These are phyloP conservation scores for Leptarthrus brevirostris DNA, from an alignment of 2,888 invertebrate genomes.

Conservation along the genomic window DNA sequence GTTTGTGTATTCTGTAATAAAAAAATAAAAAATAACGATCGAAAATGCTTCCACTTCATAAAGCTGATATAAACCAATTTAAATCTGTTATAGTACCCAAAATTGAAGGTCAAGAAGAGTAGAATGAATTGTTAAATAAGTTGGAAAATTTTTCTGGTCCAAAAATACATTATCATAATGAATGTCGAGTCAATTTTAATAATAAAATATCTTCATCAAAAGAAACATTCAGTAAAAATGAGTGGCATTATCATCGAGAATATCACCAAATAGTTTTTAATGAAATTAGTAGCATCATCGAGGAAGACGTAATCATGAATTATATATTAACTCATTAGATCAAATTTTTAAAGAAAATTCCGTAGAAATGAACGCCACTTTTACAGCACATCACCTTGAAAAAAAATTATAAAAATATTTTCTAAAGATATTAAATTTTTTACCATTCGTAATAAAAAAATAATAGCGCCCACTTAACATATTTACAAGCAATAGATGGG, in stretches of 20 bases:
- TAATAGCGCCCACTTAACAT: too few species aligned
- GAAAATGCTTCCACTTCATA: slow-evolving; percentile 11
- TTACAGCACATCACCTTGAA: neutral
- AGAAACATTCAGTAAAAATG: slow-evolving; percentile 1
- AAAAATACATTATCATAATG: slow-evolving; percentile 2
- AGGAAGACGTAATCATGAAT: neutral
- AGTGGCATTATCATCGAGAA: neutral
- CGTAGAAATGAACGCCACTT: neutral
- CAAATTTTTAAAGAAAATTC: neutral
- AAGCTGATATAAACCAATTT: neutral
- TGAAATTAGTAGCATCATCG: slow-evolving; percentile 1
- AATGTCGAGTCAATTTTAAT: slow-evolving; percentile 4
- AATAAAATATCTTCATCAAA: neutral
- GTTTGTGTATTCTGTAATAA: slow-evolving; percentile 4
- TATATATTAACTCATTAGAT: neutral
- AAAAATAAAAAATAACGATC: neutral
- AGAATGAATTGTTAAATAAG: neutral
- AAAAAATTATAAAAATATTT: neutral
- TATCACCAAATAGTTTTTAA: slow-evolving; percentile 1
- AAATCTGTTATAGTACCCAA: neutral
- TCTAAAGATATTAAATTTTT: neutral
- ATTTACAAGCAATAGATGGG: too few species aligned
- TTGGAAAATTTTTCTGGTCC: slow-evolving; percentile 1
- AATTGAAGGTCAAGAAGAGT: neutral
- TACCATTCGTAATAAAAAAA: neutral